These are phyloP conservation scores for Meles meles DNA, from an alignment of 2,113 vertebrate genomes.

Conservation along the genomic window DNA sequence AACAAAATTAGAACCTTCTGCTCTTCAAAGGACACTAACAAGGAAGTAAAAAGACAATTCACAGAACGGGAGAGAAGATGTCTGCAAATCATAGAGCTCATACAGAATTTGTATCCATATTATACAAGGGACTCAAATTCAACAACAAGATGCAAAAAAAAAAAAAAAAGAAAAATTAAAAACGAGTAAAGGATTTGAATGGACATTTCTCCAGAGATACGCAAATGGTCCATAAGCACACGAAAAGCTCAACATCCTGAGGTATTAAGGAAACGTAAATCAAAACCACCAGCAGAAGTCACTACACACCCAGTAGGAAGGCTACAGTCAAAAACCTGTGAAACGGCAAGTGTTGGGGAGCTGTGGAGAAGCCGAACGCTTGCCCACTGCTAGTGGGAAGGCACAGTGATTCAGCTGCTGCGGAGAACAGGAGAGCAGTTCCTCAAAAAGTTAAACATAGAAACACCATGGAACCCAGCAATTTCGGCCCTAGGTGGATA, in stretches of 20 bases:
- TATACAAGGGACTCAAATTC: neutral
- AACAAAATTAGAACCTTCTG: constrained; percentile 11
- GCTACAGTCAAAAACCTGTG: neutral
- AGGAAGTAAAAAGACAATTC: neutral
- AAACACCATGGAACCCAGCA: neutral
- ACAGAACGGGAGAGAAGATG: neutral
- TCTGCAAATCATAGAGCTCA: neutral
- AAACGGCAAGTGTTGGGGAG: neutral
- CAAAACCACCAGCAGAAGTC: neutral
- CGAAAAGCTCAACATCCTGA: neutral
- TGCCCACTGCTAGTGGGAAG: neutral
- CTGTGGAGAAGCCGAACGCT: neutral
- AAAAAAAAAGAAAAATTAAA: neutral
- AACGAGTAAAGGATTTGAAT: neutral
- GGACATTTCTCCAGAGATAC: neutral
- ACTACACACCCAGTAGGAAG: neutral
- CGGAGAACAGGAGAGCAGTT: neutral
- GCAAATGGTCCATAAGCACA: neutral
- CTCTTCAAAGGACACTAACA: neutral
- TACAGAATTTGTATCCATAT: neutral
- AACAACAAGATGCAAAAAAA: neutral
- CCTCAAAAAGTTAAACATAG: neutral
- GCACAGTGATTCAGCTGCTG: neutral
- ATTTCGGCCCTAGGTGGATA: neutral
- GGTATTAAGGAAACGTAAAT: neutral